Base-by-base conservation (phyloP, 2,888 invertebrate species). In the Coremacera marginata region DNA sequence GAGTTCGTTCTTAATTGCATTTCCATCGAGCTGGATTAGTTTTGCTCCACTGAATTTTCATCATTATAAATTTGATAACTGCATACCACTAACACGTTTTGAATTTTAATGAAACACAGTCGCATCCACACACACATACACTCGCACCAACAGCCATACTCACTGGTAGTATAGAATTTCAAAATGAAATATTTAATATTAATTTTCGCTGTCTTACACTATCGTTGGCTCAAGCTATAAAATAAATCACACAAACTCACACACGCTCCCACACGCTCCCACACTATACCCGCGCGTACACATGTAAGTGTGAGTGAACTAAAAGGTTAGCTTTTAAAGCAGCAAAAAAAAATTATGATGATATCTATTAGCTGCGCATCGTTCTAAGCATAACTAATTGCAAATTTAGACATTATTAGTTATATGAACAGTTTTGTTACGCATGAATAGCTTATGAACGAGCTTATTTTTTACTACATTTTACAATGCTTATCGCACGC, bases 1-100 rank as follows among this genome's bases (percentile, higher is more conserved):
- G 37, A 37, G 37, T 37, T 55, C 1, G 55, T 22, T 49, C 31
- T 72, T 72, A 72, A 72, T 72, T 72, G 72, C 72, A 62, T 72
- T 72, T 62, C 72, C 25, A 72, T 72, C 72, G 62, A 62, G 44
- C 62, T 60, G 51, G 49, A 72, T 72, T 60, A 60, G 62, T 72
- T 72, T 44, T 19, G 72, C 22, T 72, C 31, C 72, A 49, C 60
- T 49, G 72, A 34, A 72, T 62, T 62, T 62, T 25, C 62, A 62
- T 72, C 62, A 62, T 72, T 72, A 44, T 72, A 72, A 72, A 72
- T 62, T 72, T 72, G 72, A 72, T 72, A 72, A 72, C 72, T 72
- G 22, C 19, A 49, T 62, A 49, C n/a, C 62, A 72, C 49, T 62
- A 49, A 31, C 72, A 25, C 72, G 72, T 49, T 72, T 27, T 60